Base-by-base conservation (phyloP, 2,797 vertebrate genomes). In the Sebastes elongatus region DNA sequence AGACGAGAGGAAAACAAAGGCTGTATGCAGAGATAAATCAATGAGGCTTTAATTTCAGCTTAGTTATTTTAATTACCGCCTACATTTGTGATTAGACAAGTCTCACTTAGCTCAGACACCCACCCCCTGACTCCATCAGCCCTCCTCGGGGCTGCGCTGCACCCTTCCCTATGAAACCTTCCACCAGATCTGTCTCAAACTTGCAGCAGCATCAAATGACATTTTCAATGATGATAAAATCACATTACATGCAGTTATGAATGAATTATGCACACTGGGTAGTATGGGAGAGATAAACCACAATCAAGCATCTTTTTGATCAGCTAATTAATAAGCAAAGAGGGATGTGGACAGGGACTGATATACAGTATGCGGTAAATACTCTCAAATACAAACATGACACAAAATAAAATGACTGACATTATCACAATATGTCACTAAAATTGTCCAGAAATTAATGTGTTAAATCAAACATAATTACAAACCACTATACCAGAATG, bases 11-110 rank as follows among this genome's bases (percentile, higher is more conserved):
- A 88, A 92, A 91, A 93, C 86, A 93, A 94, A 91, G 79, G 73
- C 78, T 35, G 67, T 85, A 89, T 88, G 84, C 71, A 77, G 82
- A 62, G 85, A 93, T 89, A 82, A 94, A 92, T 93, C 86, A 94
- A 93, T 88, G 78, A 81, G 79, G 82, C 74, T 89, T 92, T 93
- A 89, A 91, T 94, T 90, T 89, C 71, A 65, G 65, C 64, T 86
- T 73, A 90, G 85, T 93, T 92, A 86, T 93, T 92, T 91, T 91
- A 93, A 94, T 94, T 88, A 89, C 80, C 75, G 80, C 73, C 81
- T 82, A 82, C 71, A 80, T 91, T 89, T 88, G 83, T 90, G 87
- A 93, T 94, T 86, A 91, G 84, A 87, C 73, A 74, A 80, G 68
- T 88, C 76, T 72, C 78, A 82, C 74, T 86, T 81, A 72, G 73